Evolutionary conservation across 2,113 vertebrate species (phyloP), one percentile per base, ranked within the genome.

Genomic region (Pteropus alecto): DNA sequence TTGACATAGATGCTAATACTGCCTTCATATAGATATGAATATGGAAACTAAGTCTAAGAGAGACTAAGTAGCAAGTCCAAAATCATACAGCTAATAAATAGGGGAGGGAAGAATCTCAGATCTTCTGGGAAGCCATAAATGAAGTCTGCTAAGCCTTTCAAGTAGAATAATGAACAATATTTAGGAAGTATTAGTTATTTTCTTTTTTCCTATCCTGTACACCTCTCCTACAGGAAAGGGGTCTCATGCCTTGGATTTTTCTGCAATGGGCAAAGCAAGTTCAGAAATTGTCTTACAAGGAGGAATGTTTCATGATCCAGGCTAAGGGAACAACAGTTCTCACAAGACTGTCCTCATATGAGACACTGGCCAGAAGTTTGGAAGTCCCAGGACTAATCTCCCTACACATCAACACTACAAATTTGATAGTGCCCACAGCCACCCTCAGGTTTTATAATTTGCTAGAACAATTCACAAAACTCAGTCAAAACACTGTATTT

Each of bases 321-420:
- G 2, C 3, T 51, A 8, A 76, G 14, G 7, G 24, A 26, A 22
- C 0, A 26, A 22, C 0, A 24, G 11, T 43, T 1, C n/a, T n/a
- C 7, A n/a, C 3, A 48, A 18, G 11, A 5, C n/a, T 35, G 2
- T 5, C 60, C 28, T 68, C 41, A 24, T 48, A 74, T 78, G 8
- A 58, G 14, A 82, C 0, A 43, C 30, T 30, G 46, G 21, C 33
- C 35, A 11, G 30, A 48, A n/a, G 11, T 21, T 46, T 16, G 5
- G 12, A 16, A 10, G 51, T 22, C 4, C 26, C 11, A 30, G 18
- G 24, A 10, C 33, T 24, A 56, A 11, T 43, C 30, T 60, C 4
- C 15, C 6, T 30, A 41, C 21, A 56, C 13, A 73, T 16, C 24
- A 67, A 3, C 54, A 7, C 18, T 82, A 28, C 30, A 58, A 38